phyloP scores from a whole-genome alignment of 2,797 vertebrate species.

The Microcaecilia unicolor region DNA sequence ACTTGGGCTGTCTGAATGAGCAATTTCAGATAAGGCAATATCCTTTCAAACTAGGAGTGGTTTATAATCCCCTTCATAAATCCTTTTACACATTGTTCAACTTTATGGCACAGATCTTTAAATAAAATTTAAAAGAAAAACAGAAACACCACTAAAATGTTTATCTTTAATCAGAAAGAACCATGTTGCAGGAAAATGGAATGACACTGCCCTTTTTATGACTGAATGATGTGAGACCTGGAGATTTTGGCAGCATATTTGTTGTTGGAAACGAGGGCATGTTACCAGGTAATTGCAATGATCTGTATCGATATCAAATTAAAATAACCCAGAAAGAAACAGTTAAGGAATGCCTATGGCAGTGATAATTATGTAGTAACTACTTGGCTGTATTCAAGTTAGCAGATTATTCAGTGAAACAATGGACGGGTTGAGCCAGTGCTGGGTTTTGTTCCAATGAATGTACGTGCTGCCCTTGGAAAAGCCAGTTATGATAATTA shows the following conservation, averaged over 20 bases:
- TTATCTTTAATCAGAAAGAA: constrained; percentile 43
- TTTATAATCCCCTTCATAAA: constrained; percentile 1
- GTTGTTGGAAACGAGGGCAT: constrained; percentile 31
- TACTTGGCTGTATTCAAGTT: constrained; percentile 52
- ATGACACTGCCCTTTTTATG: constrained; percentile 35
- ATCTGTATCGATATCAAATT: constrained; percentile 31
- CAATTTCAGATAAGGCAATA: not conserved
- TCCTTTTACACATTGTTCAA: not conserved
- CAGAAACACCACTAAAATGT: constrained; percentile 10
- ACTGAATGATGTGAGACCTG: constrained; percentile 38
- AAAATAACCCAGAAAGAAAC: constrained; percentile 36
- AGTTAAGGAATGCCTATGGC: too few relatives aligned
- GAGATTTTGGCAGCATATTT: constrained; percentile 27
- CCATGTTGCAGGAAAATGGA: constrained; percentile 31
- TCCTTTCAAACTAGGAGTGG: constrained; percentile 11
- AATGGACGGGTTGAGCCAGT: too few relatives aligned
- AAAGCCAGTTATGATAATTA: too few relatives aligned
- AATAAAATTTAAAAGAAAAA: too few relatives aligned
- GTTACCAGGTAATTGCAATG: constrained; percentile 64
- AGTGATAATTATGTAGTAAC: constrained; percentile 71
- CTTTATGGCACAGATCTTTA: constrained; percentile 28
- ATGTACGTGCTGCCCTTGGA: too few relatives aligned
- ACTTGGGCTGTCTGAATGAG: too few relatives aligned
- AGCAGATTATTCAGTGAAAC: constrained; percentile 41
- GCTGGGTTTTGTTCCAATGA: too few relatives aligned